Conservation (phyloP, 2,888 invertebrate genomes). For the Brachyopa scutellaris region DNA sequence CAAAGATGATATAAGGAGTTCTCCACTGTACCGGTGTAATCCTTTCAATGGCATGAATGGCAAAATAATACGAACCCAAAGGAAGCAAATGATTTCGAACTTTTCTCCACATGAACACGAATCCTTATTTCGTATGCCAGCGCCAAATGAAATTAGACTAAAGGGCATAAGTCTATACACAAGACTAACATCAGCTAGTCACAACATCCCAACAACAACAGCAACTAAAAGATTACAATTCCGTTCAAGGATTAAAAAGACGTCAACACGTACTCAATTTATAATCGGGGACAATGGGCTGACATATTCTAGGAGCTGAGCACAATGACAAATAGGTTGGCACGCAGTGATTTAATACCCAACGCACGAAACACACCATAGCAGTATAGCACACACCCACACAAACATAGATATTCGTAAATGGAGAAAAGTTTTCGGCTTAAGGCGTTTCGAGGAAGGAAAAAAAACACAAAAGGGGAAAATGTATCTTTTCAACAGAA, state of each 20-base stretch:
- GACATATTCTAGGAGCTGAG: constrained; percentile 50
- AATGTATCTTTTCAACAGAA: constrained; percentile 17
- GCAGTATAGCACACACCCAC: background rate
- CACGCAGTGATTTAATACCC: constrained; percentile 65
- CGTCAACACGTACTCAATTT: constrained; percentile 60
- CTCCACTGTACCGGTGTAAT: constrained; percentile 8
- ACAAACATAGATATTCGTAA: background rate
- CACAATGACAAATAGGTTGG: constrained; percentile 61
- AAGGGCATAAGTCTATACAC: background rate
- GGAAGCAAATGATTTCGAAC: constrained; percentile 24
- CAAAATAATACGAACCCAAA: background rate
- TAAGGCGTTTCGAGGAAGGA: background rate
- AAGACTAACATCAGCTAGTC: background rate
- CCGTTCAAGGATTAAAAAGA: constrained; percentile 46
- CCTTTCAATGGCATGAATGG: constrained; percentile 15
- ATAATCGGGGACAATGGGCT: constrained; percentile 38
- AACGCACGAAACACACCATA: constrained; percentile 11
- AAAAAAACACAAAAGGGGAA: background rate
- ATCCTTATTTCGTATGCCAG: background rate
- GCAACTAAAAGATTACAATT: constrained; percentile 43
- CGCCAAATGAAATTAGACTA: constrained; percentile 13
- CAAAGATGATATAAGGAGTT: too few relatives aligned
- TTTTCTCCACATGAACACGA: constrained; percentile 23
- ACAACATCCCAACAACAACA: background rate
- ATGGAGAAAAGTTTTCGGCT: constrained; percentile 25